Evolutionary conservation across 2,797 vertebrate species (phyloP).

Genomic region (Falco peregrinus): DNA sequence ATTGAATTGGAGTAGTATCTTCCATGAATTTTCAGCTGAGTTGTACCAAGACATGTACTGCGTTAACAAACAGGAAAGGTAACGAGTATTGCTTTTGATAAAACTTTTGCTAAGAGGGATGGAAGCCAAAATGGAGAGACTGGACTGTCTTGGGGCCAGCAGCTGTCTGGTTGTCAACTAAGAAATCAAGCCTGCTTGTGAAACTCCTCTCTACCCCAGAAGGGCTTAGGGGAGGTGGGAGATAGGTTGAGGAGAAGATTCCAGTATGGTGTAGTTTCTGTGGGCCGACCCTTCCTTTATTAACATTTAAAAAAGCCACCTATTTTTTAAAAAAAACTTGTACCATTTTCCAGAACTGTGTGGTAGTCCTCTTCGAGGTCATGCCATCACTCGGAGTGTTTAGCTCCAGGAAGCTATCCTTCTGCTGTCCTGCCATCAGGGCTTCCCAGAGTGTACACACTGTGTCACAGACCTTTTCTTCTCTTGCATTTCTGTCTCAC

Average conservation of each 20-base stretch:
- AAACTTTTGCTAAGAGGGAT: neutral
- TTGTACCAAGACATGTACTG: neutral
- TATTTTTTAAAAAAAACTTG: neutral
- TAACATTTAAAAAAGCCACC: neutral
- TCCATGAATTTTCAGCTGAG: neutral
- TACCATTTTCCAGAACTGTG: neutral
- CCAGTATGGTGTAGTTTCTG: neutral
- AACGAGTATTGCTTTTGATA: neutral
- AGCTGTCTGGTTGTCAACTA: neutral
- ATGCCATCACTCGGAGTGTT: neutral
- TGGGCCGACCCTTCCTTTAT: neutral
- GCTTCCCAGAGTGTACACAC: neutral
- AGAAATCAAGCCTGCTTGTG: neutral
- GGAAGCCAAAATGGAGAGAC: neutral
- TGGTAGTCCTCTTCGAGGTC: neutral
- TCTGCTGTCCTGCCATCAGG: neutral
- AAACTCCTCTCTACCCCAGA: neutral
- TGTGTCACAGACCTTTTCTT: neutral
- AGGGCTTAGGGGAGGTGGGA: too few relatives aligned
- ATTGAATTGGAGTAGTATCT: neutral
- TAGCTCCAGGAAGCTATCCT: neutral
- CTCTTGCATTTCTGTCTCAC: neutral
- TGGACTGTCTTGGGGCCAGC: neutral
- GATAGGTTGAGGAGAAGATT: neutral
- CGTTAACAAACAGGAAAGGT: neutral